Conservation (phyloP, 1,140 invertebrate genomes). For the Drosophila sp. region DNA sequence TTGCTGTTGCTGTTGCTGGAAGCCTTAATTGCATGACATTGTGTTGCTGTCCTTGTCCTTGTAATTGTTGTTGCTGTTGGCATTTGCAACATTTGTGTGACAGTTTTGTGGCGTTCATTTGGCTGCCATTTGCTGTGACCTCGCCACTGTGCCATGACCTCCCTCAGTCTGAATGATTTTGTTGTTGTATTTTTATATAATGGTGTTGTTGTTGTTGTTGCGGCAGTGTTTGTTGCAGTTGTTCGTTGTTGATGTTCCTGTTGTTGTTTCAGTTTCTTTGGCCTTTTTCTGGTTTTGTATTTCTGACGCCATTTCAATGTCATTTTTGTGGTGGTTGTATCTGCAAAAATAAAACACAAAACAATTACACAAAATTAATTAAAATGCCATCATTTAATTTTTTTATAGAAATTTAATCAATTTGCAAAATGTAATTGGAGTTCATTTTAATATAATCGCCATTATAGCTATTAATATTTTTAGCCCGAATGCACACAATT, state of each 20-base stretch:
- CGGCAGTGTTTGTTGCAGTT: conserved; percentile 55
- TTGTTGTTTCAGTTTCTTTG: conserved; percentile 78
- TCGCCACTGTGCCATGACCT: conserved; percentile 38
- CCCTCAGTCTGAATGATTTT: conserved; percentile 64
- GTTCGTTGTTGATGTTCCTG: conserved; percentile 54
- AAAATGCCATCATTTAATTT: background rate
- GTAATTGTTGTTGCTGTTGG: conserved; percentile 39
- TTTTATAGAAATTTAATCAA: conserved; percentile 4
- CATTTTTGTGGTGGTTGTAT: conserved; percentile 66
- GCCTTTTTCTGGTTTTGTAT: conserved; percentile 83
- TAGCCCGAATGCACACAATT: no score
- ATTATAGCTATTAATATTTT: conserved; percentile 15
- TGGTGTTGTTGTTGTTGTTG: conserved; percentile 49
- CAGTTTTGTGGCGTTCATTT: conserved; percentile 67
- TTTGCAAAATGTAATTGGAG: background rate
- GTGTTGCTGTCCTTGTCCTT: conserved; percentile 49
- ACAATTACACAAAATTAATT: conserved; percentile 1
- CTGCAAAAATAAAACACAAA: conserved; percentile 37
- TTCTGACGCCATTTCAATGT: conserved; percentile 84
- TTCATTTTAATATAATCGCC: background rate
- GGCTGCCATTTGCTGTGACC: conserved; percentile 51
- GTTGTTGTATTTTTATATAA: conserved; percentile 20
- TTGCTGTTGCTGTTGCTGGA: conserved; percentile 36
- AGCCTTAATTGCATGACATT: conserved; percentile 78
- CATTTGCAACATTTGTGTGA: conserved; percentile 67